Conservation (phyloP, 2,113 vertebrate genomes). For the Ptychochromis oligacanthus region DNA sequence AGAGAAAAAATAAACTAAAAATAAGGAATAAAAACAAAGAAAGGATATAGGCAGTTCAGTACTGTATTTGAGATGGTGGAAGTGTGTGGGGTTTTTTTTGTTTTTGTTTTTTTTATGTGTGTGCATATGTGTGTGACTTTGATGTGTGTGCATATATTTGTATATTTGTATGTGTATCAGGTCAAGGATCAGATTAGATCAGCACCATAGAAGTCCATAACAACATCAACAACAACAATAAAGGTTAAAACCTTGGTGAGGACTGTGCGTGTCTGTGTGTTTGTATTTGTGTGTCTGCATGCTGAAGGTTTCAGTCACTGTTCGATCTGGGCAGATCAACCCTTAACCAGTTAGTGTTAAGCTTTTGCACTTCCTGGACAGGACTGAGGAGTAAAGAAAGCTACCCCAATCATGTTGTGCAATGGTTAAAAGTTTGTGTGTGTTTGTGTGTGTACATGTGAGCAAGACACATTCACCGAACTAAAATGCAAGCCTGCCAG, state of each 20-base stretch:
- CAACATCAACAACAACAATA: slow-evolving; percentile 65
- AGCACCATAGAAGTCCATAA: slow-evolving; percentile 78
- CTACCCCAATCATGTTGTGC: background rate
- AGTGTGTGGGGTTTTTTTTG: too few species aligned
- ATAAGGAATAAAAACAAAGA: slow-evolving; percentile 67
- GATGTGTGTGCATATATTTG: slow-evolving; percentile 13
- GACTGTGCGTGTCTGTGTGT: slow-evolving; percentile 29
- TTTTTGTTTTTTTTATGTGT: too few species aligned
- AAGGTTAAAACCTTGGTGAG: slow-evolving; percentile 51
- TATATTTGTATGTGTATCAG: slow-evolving; percentile 37
- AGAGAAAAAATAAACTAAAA: slow-evolving; percentile 43
- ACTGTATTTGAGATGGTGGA: slow-evolving; percentile 45
- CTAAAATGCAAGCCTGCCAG: slow-evolving; percentile 62
- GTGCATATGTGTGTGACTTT: slow-evolving; percentile 1
- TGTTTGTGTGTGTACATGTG: slow-evolving; percentile 14
- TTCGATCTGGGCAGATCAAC: slow-evolving; percentile 31
- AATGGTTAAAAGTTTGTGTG: background rate
- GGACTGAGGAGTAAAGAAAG: slow-evolving; percentile 40
- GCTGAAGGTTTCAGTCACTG: slow-evolving; percentile 59
- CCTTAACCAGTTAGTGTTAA: slow-evolving; percentile 41
- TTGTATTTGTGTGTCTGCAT: slow-evolving; percentile 36
- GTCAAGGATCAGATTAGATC: slow-evolving; percentile 68
- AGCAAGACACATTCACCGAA: slow-evolving; percentile 38
- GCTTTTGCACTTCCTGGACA: slow-evolving; percentile 49
- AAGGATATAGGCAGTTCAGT: slow-evolving; percentile 75